Percentiles rank a stretch among this genome's conserved stretches.
Conservation (phyloP, 2,797 vertebrate genomes). For the Champsocephalus gunnari region DNA sequence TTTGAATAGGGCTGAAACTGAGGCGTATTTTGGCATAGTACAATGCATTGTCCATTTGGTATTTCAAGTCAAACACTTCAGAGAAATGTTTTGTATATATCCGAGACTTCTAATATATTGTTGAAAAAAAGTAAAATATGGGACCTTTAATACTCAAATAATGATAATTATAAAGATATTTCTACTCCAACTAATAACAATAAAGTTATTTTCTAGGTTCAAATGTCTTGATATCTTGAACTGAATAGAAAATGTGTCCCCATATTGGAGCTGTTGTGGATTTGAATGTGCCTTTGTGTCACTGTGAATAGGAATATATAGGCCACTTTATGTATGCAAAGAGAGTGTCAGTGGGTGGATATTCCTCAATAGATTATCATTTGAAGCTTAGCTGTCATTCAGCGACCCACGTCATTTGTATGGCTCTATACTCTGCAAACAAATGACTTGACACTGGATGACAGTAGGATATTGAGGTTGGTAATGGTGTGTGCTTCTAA, state of each 20-base stretch:
- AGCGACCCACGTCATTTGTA: conserved; percentile 66
- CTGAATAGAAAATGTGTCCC: conserved; percentile 18
- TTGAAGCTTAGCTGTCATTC: conserved; percentile 68
- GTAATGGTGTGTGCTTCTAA: conserved; percentile 65
- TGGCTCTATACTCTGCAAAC: conserved; percentile 59
- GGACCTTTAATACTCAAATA: background rate
- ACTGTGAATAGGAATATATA: conserved; percentile 32
- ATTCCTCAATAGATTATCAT: conserved; percentile 63
- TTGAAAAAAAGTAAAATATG: too few relatives aligned
- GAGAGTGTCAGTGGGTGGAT: conserved; percentile 41
- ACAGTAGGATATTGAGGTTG: conserved; percentile 73
- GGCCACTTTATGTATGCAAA: conserved; percentile 43
- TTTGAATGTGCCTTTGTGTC: conserved; percentile 21
- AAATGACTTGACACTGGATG: conserved; percentile 70
- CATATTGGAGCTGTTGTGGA: conserved; percentile 3
- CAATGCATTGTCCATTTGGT: too few relatives aligned
- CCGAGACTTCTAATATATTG: too few relatives aligned
- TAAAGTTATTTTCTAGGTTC: background rate
- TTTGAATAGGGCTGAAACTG: too few relatives aligned
- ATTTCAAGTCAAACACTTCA: too few relatives aligned
- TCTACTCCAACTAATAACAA: too few relatives aligned
- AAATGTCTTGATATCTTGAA: conserved; percentile 1
- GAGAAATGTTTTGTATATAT: too few relatives aligned
- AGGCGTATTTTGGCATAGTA: too few relatives aligned
- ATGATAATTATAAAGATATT: background rate